Percentiles rank a stretch among this genome's conserved stretches.
phyloP scores from a whole-genome alignment of 2,113 vertebrate genomes.

The Cebus imitator region DNA sequence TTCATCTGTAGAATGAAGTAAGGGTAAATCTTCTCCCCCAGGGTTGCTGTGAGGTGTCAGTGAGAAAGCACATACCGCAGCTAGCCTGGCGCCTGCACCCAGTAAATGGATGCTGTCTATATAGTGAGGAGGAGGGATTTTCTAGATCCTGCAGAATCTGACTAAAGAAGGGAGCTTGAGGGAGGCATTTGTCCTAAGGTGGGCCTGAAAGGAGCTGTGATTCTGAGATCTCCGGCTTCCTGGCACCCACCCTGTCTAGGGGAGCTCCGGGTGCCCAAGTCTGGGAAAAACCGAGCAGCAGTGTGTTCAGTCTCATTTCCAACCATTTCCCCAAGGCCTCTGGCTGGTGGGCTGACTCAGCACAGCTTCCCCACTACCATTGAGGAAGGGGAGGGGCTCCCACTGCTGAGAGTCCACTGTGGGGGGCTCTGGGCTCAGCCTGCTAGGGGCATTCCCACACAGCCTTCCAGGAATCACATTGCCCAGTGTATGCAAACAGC shows the following conservation, averaged over 20 bases:
- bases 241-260: fast-evolving
- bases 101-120: not conserved
- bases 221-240: not conserved
- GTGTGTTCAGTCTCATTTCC: not conserved
- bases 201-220: not conserved
- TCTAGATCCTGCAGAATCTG: not conserved
- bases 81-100: not conserved
- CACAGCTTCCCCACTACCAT: not conserved
- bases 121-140: not conserved
- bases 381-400: not conserved
- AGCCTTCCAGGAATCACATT: not conserved
- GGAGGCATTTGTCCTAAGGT: not conserved
- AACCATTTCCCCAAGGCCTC: not conserved
- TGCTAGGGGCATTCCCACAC: not conserved
- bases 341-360: not conserved
- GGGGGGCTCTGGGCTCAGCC: not conserved
- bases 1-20: not conserved
- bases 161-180: not conserved
- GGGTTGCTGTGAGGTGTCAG: not conserved
- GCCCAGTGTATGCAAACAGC: not conserved
- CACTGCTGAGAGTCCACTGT: not conserved
- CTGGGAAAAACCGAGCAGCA: not conserved
- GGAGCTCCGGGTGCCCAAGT: not conserved
- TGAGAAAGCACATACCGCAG: not conserved
- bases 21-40: not conserved